Base-by-base conservation (phyloP, 2,888 invertebrate species). In the Drosophila colorata region DNA sequence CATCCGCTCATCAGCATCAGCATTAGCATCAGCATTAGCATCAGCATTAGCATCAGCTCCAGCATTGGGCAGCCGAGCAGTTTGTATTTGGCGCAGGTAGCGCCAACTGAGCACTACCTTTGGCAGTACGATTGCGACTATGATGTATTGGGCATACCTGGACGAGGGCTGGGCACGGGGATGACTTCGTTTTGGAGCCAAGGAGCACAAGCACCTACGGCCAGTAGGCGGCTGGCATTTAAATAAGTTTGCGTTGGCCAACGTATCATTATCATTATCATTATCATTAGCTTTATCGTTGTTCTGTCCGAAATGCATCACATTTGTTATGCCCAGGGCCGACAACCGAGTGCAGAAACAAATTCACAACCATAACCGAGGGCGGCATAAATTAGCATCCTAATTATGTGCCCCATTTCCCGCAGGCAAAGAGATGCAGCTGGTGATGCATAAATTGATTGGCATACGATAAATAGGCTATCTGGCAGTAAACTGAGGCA, bases 361-460 rank as follows among this genome's bases (percentile, higher is more conserved):
- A 20, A 33, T 14, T 14, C 11, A 16, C n/a, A 28, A 28, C 43
- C 18, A n/a, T 44, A 43, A 41, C n/a, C 41, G 31, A 4, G 20
- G 31, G 14, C 43, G 11, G 64, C 23, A 73, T 55, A 70, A 63
- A 75, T 74, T 70, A 61, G 65, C 76, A 74, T 70, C 66, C 51
- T 31, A 70, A 69, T 69, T 41, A 66, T 49, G 65, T 53, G 14
- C 6, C 40, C 23, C 28, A 28, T 28, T 28, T 28, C 28, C 28
- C 2, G 8, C 28, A 8, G 7, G 7, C 25, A 25, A 28, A 28
- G 8, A 28, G 8, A 28, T 28, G 28, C 28, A 28, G 8, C 8
- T 7, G 2, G 28, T 28, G 28, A 28, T 28, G 28, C 43, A 40
- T 14, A 41, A 43, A 25, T 43, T 48, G 11, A 1, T 4, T 8